Conservation (phyloP, 2,888 invertebrate species). For the Bellardia pandia region DNA sequence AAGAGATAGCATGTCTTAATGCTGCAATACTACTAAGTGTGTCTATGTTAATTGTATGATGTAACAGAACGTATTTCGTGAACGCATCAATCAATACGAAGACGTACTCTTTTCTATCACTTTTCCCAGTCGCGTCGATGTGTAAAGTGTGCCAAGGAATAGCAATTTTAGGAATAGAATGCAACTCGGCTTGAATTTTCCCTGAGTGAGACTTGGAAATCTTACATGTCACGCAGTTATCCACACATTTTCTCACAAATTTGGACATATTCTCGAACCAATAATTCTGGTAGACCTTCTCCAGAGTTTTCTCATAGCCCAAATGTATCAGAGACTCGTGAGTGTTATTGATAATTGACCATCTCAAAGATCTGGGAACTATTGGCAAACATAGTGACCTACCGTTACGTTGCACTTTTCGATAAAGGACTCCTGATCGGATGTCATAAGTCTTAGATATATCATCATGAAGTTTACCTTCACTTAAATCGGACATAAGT, state of each 20-base stretch:
- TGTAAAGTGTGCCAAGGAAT: background rate
- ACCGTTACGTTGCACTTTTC: slow-evolving; percentile 38
- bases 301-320: slow-evolving; percentile 60
- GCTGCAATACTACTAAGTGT: slow-evolving; percentile 36
- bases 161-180: background rate
- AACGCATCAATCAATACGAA: too few species aligned
- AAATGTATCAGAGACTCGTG: slow-evolving; percentile 60
- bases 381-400: slow-evolving; percentile 1
- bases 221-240: too few species aligned
- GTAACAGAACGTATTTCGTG: background rate
- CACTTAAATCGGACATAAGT: slow-evolving; percentile 21
- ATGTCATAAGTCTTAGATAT: background rate
- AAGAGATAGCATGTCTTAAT: too few species aligned
- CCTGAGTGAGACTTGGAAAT: too few species aligned
- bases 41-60: slow-evolving; percentile 54
- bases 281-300: slow-evolving; percentile 39
- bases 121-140: too few species aligned
- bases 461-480: background rate
- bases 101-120: too few species aligned
- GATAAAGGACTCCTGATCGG: slow-evolving; percentile 23
- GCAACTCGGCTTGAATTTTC: background rate
- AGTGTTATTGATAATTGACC: background rate
- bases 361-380: too few species aligned
- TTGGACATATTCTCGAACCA: too few species aligned
- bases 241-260: too few species aligned